These are phyloP conservation scores for Phocides pigmalion DNA, from an alignment of 1,140 invertebrate species.

Conservation along the genomic window DNA sequence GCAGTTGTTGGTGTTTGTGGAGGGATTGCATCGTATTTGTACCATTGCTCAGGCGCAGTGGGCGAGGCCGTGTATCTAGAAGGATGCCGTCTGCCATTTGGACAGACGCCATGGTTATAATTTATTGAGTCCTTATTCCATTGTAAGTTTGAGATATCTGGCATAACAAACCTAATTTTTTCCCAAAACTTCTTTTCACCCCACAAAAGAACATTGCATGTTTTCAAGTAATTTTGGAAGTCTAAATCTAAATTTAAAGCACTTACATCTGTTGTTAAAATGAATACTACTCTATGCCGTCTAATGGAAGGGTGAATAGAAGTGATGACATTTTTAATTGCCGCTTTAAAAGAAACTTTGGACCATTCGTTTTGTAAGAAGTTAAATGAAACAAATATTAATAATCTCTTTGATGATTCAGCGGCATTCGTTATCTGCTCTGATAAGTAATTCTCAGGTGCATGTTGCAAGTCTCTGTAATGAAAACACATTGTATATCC, in stretches of 20 bases:
- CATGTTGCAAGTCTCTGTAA: conserved; percentile 88
- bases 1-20: conserved; percentile 69
- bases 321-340: conserved; percentile 90
- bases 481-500: conserved; percentile 90
- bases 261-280: conserved; percentile 89
- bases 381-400: conserved; percentile 89
- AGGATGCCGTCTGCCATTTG: conserved; percentile 77
- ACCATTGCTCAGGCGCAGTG: conserved; percentile 81
- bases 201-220: conserved; percentile 92
- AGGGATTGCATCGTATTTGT: conserved; percentile 83
- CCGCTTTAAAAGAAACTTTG: conserved; percentile 88
- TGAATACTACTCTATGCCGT: conserved; percentile 89
- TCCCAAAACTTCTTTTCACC: conserved; percentile 95
- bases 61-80: conserved; percentile 82
- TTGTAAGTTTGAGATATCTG: conserved; percentile 86
- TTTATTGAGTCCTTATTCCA: conserved; percentile 82
- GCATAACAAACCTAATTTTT: conserved; percentile 94
- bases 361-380: conserved; percentile 91
- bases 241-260: conserved; percentile 92
- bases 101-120: conserved; percentile 76
- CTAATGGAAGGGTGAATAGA: conserved; percentile 85
- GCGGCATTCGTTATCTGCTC: conserved; percentile 92
- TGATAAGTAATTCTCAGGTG: conserved; percentile 88
- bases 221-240: conserved; percentile 91
- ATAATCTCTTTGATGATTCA: conserved; percentile 88